Percentiles rank a stretch among this genome's conserved stretches.
phyloP scores from a whole-genome alignment of 2,888 invertebrate species.

The Pollenia griseotomentosa region DNA sequence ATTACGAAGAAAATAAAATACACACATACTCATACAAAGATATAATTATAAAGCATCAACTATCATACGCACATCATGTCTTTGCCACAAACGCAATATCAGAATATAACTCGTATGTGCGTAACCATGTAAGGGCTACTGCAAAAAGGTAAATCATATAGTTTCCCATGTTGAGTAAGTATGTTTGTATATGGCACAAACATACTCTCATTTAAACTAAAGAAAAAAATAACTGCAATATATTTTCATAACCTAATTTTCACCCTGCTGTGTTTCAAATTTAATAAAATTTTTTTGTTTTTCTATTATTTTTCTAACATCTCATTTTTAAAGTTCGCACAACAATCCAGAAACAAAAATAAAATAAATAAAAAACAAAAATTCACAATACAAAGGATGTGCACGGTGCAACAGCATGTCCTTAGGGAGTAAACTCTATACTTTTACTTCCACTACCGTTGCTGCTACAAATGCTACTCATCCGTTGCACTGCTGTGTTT shows the following conservation, averaged over 20 bases:
- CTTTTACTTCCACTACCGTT: slow-evolving; percentile 32
- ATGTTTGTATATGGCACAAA: background rate
- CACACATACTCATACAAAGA: background rate
- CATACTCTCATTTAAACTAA: slow-evolving; percentile 1
- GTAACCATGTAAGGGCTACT: background rate
- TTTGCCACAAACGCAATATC: slow-evolving; percentile 35
- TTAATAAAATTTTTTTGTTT: slow-evolving; percentile 60
- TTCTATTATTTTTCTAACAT: slow-evolving; percentile 59
- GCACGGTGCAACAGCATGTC: slow-evolving; percentile 59
- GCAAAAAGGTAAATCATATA: background rate
- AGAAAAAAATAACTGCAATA: slow-evolving; percentile 15
- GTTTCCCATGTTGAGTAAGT: background rate
- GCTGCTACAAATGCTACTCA: slow-evolving; percentile 37
- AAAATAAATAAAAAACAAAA: slow-evolving; percentile 8
- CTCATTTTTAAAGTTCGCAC: slow-evolving; percentile 58
- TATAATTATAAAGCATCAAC: slow-evolving; percentile 43
- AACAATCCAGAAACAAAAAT: background rate
- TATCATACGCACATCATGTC: slow-evolving; percentile 31
- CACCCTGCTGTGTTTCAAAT: slow-evolving; percentile 57
- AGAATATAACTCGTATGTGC: background rate
- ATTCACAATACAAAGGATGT: slow-evolving; percentile 52
- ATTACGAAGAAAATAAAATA: slow-evolving; percentile 18
- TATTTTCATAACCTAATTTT: slow-evolving; percentile 65
- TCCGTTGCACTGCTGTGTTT: slow-evolving; percentile 56
- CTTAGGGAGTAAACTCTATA: slow-evolving; percentile 66